Base-by-base conservation (phyloP, 2,888 invertebrate species). In the Caenorhabditis sp. region DNA sequence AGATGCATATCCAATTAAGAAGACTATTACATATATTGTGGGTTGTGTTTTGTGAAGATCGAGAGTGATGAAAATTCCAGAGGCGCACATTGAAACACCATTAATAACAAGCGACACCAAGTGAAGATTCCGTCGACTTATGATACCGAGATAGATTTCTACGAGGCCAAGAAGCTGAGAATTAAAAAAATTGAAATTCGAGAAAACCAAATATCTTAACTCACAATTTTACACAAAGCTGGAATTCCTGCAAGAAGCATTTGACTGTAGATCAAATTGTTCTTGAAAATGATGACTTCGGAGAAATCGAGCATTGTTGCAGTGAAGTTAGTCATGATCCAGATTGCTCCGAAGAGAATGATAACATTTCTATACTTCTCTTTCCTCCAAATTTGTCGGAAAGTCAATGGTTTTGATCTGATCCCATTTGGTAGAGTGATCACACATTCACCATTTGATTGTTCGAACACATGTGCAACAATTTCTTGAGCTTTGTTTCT, bases 251-350 rank as follows among this genome's bases (percentile, higher is more conserved):
- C 75, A 2, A 84, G 26, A 12, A 84, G 31, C 58, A 84, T 72
- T 38, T 84, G 84, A 76, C 84, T 84, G 64, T 68, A 66, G 35
- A 80, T 68, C 22, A 84, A 56, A 22, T 63, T 59, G 26, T 69
- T 74, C 26, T 63, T 14, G 31, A 80, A 70, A 38, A 84, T 76
- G 16, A 73, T 58, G 3, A 80, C 76, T 72, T 75, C 80, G 14
- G 84, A 80, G 28, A 76, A 84, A 56, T 84, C 84, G 1, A 84
- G 41, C 75, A 84, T 80, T 7, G 70, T 72, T 6, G 80, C 72
- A 5, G 84, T 84, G 58, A 84, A 84, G 22, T 84, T 84, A 1
- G 84, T 84, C 80, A 80, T 75, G 2, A 84, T 58, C 84, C 84
- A 84, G 22, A 84, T 72, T 2, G 80, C 66, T 26, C 84, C 75